Percentiles rank a stretch among this genome's conserved stretches.
These are phyloP conservation scores for Pterocles orientalis DNA, from an alignment of 2,113 vertebrate genomes.

Conservation along the genomic window DNA sequence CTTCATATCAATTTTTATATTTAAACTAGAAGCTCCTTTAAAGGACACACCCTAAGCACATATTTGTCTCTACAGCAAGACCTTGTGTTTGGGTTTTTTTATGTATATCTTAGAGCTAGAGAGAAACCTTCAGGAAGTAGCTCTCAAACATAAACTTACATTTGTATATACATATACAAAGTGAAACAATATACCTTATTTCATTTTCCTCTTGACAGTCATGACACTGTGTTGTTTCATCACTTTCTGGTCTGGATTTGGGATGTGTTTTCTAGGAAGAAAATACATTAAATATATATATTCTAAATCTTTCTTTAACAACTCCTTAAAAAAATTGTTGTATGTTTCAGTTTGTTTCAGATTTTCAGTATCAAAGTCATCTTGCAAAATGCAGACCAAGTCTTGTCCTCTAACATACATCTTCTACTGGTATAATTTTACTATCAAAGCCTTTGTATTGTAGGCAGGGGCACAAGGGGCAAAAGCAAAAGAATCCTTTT, in stretches of 20 bases:
- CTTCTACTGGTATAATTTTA: neutral
- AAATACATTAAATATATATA: conserved; percentile 28
- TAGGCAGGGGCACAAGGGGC: neutral
- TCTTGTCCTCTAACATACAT: neutral
- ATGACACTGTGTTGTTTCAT: conserved; percentile 69
- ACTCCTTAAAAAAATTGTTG: neutral
- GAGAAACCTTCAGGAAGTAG: neutral
- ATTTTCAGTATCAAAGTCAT: neutral
- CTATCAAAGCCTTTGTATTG: neutral
- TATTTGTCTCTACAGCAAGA: neutral
- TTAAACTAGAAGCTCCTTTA: neutral
- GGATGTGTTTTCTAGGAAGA: conserved; percentile 75
- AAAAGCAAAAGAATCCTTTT: neutral
- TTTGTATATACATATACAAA: neutral
- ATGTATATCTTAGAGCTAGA: neutral
- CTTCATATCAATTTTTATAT: neutral
- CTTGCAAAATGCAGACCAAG: neutral
- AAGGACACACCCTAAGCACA: neutral
- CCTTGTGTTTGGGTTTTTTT: neutral
- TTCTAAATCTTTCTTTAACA: neutral
- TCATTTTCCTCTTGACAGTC: conserved; percentile 79
- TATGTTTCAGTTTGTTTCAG: neutral
- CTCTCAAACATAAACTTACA: neutral
- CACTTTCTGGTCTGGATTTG: conserved; percentile 69
- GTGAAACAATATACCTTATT: conserved; percentile 75